Conservation (phyloP, 2,888 invertebrate species). For the Spilarctia lutea region DNA sequence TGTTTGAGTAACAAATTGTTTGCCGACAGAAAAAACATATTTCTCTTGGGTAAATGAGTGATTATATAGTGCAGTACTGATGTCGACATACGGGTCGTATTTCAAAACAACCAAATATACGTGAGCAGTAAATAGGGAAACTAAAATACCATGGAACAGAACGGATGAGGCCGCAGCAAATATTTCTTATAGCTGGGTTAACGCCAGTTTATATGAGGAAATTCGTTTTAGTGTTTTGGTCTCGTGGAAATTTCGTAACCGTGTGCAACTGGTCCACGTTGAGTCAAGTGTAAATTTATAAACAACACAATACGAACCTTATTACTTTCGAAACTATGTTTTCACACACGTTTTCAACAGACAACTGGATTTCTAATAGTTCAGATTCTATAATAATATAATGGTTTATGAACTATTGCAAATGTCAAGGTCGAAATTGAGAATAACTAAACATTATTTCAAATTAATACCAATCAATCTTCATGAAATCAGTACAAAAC, state of each 20-base stretch:
- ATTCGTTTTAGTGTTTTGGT: conserved; percentile 68
- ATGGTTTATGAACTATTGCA: neutral
- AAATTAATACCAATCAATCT: neutral
- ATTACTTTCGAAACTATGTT: conserved; percentile 57
- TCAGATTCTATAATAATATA: conserved; percentile 12
- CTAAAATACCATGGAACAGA: conserved; percentile 58
- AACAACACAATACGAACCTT: conserved; percentile 62
- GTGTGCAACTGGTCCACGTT: conserved; percentile 52
- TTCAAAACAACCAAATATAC: conserved; percentile 61
- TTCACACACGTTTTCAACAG: conserved; percentile 52
- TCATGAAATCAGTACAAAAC: neutral
- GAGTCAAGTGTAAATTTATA: conserved; percentile 62
- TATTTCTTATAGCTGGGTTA: conserved; percentile 66
- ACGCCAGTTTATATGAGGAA: conserved; percentile 67
- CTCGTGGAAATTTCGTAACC: conserved; percentile 65
- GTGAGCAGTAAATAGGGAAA: conserved; percentile 58
- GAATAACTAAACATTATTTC: neutral
- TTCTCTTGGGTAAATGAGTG: conserved; percentile 11
- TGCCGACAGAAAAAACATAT: conserved; percentile 12
- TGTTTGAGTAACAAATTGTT: conserved; percentile 50
- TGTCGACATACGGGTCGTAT: conserved; percentile 45
- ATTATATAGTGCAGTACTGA: conserved; percentile 34
- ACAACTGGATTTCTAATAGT: conserved; percentile 28
- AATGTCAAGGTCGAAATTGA: neutral
- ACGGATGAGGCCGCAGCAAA: conserved; percentile 57